phyloP scores from a whole-genome alignment of 2,113 vertebrate genomes.

The Aptenodytes forsteri region DNA sequence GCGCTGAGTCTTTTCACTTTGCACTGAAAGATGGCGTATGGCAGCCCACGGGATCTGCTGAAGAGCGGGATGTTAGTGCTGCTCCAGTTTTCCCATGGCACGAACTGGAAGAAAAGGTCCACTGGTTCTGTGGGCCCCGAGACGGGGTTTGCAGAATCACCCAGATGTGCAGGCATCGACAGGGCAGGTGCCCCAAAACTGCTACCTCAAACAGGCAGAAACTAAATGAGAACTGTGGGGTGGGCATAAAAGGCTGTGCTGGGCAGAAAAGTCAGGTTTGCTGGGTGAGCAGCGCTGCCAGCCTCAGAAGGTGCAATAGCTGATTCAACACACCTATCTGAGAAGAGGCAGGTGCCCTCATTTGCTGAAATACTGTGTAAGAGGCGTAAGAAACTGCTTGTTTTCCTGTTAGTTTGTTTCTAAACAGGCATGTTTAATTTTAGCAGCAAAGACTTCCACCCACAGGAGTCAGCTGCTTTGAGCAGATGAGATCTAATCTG shows the following conservation, averaged over 20 bases:
- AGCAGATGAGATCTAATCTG: background rate
- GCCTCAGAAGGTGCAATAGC: background rate
- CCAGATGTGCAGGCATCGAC: accelerated
- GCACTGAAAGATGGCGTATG: accelerated
- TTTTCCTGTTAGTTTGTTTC: background rate
- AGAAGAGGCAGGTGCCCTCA: background rate
- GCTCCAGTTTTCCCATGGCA: background rate
- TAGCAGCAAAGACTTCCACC: background rate
- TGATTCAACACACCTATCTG: too few species aligned
- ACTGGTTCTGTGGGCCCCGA: accelerated
- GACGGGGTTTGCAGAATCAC: background rate
- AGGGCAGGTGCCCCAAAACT: background rate
- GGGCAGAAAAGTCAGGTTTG: background rate
- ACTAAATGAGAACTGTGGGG: background rate
- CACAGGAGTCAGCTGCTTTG: background rate
- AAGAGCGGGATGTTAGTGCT: background rate
- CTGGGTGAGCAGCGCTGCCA: background rate
- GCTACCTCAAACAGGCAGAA: background rate
- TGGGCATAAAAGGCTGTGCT: background rate
- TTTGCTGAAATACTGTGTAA: background rate
- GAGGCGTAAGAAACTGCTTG: background rate
- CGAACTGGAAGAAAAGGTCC: background rate
- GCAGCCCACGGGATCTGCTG: background rate
- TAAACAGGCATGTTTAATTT: background rate
- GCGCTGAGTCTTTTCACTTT: background rate